A percentile compares a stretch with the other conserved stretches of the same genome.
These are phyloP conservation scores for Acrocephalus arundinaceus DNA, from an alignment of 2,113 vertebrate species.

Conservation along the genomic window DNA sequence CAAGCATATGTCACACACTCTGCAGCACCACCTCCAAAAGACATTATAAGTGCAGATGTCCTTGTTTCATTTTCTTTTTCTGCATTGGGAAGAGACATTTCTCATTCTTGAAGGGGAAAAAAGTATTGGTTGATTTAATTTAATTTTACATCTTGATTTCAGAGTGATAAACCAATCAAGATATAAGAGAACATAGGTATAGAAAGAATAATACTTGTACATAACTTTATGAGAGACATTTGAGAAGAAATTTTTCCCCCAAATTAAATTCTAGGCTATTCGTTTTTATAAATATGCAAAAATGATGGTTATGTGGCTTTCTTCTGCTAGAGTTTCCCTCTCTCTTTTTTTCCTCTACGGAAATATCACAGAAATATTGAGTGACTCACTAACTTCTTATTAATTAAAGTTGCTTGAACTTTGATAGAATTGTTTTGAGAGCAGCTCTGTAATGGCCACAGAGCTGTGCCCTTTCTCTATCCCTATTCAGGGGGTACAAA, in stretches of 20 bases:
- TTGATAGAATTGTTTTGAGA: neutral
- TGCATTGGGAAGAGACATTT: neutral
- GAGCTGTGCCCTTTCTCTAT: neutral
- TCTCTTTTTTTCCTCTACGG: neutral
- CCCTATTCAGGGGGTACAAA: neutral
- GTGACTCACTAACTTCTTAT: neutral
- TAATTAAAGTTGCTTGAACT: neutral
- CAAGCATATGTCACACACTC: neutral
- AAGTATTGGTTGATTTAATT: neutral
- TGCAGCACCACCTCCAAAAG: neutral
- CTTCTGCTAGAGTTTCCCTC: neutral
- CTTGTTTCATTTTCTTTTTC: neutral
- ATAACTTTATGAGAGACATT: neutral
- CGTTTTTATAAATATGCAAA: neutral
- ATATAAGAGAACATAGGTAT: neutral
- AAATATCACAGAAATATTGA: neutral
- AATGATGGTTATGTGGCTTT: neutral
- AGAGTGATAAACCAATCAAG: neutral
- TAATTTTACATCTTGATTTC: neutral
- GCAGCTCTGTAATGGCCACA: neutral
- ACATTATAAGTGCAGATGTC: neutral
- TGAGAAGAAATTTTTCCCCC: neutral
- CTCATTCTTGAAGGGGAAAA: neutral
- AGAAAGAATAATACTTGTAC: neutral
- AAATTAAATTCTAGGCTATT: neutral